Evolutionary conservation across 1,140 invertebrate genomes (phyloP), one percentile per base, ranked within the genome.

Genomic region (Dendroctonus valens): DNA sequence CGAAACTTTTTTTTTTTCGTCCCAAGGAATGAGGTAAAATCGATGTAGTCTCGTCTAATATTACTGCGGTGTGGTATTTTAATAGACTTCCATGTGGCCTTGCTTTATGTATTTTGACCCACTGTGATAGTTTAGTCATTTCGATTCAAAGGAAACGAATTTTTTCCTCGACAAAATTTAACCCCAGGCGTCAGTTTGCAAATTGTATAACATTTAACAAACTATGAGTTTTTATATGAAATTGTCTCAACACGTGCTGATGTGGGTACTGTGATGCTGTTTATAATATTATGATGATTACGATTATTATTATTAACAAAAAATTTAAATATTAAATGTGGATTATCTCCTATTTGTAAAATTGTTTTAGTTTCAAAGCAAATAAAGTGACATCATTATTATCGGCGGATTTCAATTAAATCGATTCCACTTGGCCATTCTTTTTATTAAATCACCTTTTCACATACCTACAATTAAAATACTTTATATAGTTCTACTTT

Each of bases 251-350:
- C 8, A 12, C 42, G 51, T 70, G 72, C 69, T 74, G 70, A 69
- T 77, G 76, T 77, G 74, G 75, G 74, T 78, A 78, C 74, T 77
- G 76, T 74, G 74, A 74, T 77, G 74, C 74, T 75, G 75, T 74
- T 76, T 41, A 58, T 58, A 14, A 65, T 11, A 46, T 26, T 26
- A 26, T 26, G 26, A 54, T 59, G 14, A 8, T 42, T 57, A 58
- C 50, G 11, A 65, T 26, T 26, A 26, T 26, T 26, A 26, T 26
- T 26, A 26, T 26, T 26, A 58, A 49, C n/a, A 65, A 58, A 15
- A 70, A 69, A 75, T 55, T 59, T 68, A 72, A 66, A 71, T 69
- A 73, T 64, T 72, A 67, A 73, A 76, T 72, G 73, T 77, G 75
- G 74, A 78, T 77, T 26, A 26, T 76, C 75, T 75, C 73, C 71